These are phyloP conservation scores for Drosophila eohydei DNA, from an alignment of 2,888 invertebrate genomes.

Conservation along the genomic window DNA sequence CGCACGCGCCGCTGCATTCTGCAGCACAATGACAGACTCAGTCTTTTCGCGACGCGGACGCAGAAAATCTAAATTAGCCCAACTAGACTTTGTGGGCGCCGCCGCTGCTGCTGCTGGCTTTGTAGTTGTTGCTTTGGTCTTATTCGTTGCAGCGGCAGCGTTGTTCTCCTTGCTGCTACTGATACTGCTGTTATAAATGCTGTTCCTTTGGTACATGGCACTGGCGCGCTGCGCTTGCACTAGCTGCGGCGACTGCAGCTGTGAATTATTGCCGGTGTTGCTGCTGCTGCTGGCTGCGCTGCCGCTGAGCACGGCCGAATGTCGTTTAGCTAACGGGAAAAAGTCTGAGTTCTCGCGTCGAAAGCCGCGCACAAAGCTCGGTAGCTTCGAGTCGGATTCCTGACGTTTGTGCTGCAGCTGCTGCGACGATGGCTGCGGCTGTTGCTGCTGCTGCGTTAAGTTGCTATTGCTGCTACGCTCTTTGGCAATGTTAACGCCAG, in stretches of 20 bases:
- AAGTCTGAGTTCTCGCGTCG: constrained; percentile 94
- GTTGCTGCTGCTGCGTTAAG: constrained; percentile 28
- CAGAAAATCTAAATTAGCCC: constrained; percentile 85
- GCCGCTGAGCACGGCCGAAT: constrained; percentile 89
- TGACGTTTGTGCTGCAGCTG: constrained; percentile 87
- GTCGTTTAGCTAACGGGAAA: constrained; percentile 91
- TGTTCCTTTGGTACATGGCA: constrained; percentile 89
- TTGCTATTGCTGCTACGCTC: constrained; percentile 51
- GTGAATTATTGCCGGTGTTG: constrained; percentile 72
- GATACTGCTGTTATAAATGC: constrained; percentile 81
- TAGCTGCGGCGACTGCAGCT: constrained; percentile 83
- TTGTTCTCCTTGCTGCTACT: constrained; percentile 42
- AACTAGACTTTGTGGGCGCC: constrained; percentile 76
- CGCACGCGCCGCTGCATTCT: constrained; percentile 87
- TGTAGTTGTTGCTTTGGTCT: constrained; percentile 45
- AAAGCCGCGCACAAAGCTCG: constrained; percentile 91
- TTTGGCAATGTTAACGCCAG: constrained; percentile 69
- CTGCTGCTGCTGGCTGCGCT: constrained; percentile 67
- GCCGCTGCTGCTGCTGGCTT: constrained; percentile 38
- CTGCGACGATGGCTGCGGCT: neutral
- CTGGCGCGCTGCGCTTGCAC: constrained; percentile 88
- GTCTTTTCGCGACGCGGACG: constrained; percentile 94
- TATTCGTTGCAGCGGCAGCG: constrained; percentile 25
- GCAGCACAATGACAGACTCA: constrained; percentile 93
- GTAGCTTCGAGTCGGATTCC: constrained; percentile 90